These are phyloP conservation scores for Mormyrus proboscirostris DNA, from an alignment of 2,797 vertebrate genomes.

Conservation along the genomic window DNA sequence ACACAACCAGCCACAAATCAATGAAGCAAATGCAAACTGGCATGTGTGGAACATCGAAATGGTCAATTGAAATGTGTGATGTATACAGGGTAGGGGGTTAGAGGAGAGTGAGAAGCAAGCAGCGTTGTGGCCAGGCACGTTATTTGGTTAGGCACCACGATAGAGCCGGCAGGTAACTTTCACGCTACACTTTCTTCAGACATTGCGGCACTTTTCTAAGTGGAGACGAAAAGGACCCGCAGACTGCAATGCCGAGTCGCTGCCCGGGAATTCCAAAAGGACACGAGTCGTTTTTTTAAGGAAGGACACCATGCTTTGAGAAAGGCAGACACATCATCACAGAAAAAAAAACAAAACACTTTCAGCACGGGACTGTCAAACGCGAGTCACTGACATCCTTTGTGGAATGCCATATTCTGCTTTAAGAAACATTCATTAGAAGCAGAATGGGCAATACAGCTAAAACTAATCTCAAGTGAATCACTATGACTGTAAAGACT, in stretches of 20 bases:
- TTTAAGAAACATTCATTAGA: not conserved
- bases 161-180: not conserved
- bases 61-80: not conserved
- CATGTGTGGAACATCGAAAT: not conserved
- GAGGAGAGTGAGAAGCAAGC: not conserved
- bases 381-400: not conserved
- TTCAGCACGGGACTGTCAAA: not conserved
- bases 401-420: constrained; percentile 8
- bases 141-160: not conserved
- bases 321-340: not conserved
- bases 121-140: not conserved
- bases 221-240: not conserved
- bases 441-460: not conserved
- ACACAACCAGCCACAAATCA: not conserved
- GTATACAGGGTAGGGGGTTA: not conserved
- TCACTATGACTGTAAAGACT: not conserved
- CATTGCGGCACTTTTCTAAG: not conserved
- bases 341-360: not conserved
- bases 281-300: not conserved
- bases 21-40: not conserved
- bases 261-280: not conserved
- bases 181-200: not conserved
- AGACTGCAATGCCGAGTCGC: not conserved
- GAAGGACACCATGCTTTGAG: not conserved
- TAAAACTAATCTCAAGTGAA: not conserved